Evolutionary conservation across 2,888 invertebrate species (phyloP).

Genomic region (Parnassius smintheus): DNA sequence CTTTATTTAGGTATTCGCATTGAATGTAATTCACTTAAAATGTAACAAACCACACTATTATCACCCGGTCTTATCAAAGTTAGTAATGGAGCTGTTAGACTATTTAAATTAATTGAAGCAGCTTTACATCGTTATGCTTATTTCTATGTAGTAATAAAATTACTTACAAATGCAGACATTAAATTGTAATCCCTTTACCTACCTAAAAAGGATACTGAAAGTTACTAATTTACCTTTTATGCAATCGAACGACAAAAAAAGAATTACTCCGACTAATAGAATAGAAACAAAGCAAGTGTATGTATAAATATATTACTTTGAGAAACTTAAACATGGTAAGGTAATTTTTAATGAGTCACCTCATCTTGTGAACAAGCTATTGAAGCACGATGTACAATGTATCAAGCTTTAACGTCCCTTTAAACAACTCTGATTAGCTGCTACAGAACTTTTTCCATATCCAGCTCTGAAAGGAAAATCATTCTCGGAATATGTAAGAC

Average conservation of each 20-base stretch:
- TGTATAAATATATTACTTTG: background rate
- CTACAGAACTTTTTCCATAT: conserved; percentile 27
- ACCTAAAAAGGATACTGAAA: background rate
- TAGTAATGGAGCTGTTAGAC: conserved; percentile 1
- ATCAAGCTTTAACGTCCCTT: conserved; percentile 25
- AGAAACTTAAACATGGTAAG: conserved; percentile 19
- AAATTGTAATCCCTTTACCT: background rate
- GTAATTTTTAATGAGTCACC: conserved; percentile 20
- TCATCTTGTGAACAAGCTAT: conserved; percentile 18
- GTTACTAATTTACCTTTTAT: background rate
- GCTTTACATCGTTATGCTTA: background rate
- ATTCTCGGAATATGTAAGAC: conserved; percentile 32
- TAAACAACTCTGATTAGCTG: conserved; percentile 28
- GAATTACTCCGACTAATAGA: background rate
- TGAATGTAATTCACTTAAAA: background rate
- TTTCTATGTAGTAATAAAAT: background rate
- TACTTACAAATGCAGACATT: background rate
- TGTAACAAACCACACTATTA: background rate
- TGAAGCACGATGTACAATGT: conserved; percentile 9
- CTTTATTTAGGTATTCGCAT: background rate
- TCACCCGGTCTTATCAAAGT: background rate
- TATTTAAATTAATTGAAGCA: background rate
- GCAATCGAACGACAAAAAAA: background rate
- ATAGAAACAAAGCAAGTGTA: conserved; percentile 6
- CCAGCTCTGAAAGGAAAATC: conserved; percentile 29